These are phyloP conservation scores for Sympetrum striolatum DNA, from an alignment of 2,888 invertebrate genomes.

Conservation along the genomic window DNA sequence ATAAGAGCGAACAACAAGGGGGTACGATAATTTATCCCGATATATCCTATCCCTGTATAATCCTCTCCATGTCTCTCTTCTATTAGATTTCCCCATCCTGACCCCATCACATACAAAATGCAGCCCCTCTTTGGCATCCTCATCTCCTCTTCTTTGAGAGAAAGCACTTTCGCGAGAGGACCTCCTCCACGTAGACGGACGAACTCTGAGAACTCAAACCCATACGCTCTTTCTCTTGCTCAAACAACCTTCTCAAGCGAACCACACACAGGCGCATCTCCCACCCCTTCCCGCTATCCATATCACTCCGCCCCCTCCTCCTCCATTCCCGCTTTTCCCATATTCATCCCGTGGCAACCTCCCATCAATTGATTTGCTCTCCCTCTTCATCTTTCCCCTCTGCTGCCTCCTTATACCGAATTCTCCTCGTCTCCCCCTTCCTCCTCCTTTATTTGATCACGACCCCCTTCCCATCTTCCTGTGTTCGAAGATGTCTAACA, in stretches of 20 bases:
- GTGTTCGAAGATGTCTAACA: constrained; percentile 42
- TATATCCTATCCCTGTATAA: no score
- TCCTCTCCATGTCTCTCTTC: background rate
- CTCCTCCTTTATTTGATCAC: constrained; percentile 37
- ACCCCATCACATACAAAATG: background rate
- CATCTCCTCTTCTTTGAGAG: background rate
- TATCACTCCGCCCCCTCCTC: background rate
- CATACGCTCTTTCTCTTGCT: constrained; percentile 10
- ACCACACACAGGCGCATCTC: background rate
- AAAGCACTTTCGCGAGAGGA: constrained; percentile 16
- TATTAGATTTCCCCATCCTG: background rate
- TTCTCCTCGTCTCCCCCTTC: constrained; percentile 23
- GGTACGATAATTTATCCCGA: no score
- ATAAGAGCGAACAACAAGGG: no score
- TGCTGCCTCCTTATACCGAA: constrained; percentile 38
- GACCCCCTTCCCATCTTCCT: constrained; percentile 8
- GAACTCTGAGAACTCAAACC: background rate
- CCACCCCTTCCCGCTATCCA: background rate
- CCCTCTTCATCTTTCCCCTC: constrained; percentile 41
- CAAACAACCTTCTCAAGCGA: constrained; percentile 24
- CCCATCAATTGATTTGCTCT: constrained; percentile 40
- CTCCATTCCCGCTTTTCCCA: background rate
- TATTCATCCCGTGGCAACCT: constrained; percentile 40
- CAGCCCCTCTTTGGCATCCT: background rate
- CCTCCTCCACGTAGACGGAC: background rate